Conservation (phyloP, 2,113 vertebrate species). For the Perca schrenkii region DNA sequence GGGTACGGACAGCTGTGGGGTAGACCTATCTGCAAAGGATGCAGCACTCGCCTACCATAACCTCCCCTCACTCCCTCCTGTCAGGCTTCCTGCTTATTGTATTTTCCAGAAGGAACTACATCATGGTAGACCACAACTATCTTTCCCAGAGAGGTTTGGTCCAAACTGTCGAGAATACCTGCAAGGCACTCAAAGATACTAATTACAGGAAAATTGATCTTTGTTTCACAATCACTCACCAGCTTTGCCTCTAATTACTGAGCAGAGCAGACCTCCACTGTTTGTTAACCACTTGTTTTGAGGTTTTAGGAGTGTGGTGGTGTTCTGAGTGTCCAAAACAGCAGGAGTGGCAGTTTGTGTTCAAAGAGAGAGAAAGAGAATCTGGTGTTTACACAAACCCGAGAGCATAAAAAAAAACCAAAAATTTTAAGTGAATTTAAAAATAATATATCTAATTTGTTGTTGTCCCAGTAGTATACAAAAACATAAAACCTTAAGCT, state of each 20-base stretch:
- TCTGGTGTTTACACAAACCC: conserved; percentile 29
- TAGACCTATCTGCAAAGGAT: conserved; percentile 56
- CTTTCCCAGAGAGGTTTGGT: conserved; percentile 22
- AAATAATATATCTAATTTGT: conserved; percentile 32
- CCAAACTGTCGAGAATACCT: conserved; percentile 50
- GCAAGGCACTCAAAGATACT: conserved; percentile 49
- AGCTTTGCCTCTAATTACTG: conserved; percentile 61
- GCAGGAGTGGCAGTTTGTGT: neutral
- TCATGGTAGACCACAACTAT: conserved; percentile 34
- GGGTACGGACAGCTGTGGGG: conserved; percentile 36
- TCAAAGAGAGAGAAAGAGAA: conserved; percentile 27
- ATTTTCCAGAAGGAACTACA: conserved; percentile 50
- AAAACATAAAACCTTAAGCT: conserved; percentile 14
- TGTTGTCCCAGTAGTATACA: neutral
- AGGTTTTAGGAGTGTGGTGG: neutral
- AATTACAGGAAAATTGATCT: conserved; percentile 64
- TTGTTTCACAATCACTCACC: conserved; percentile 61
- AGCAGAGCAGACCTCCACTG: conserved; percentile 37
- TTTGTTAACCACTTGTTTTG: conserved; percentile 50
- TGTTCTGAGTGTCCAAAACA: conserved; percentile 29
- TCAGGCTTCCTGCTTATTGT: conserved; percentile 48
- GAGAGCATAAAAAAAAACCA: conserved; percentile 16
- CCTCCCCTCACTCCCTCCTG: conserved; percentile 24
- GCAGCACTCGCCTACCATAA: conserved; percentile 39
- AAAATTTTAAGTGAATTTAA: conserved; percentile 39